phyloP scores from a whole-genome alignment of 2,797 vertebrate species.

The Enteromius anoplus region DNA sequence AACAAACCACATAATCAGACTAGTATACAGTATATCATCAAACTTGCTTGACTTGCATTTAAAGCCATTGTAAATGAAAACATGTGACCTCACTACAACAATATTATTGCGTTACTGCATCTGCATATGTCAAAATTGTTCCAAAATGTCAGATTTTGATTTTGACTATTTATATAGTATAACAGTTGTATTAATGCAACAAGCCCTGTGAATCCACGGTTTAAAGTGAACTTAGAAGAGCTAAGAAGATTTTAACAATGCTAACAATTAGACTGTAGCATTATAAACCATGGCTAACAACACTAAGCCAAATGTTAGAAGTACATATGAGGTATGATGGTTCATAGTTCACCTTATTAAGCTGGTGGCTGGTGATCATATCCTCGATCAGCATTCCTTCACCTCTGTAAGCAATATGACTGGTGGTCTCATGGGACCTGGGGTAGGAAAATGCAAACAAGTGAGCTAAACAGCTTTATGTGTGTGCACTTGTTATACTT shows the following conservation, averaged over 20 bases:
- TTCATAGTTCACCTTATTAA: conserved; percentile 65
- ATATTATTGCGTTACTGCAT: background rate
- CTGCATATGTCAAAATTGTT: background rate
- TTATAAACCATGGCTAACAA: background rate
- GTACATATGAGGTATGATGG: background rate
- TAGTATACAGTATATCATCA: background rate
- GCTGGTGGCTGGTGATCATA: conserved; percentile 87
- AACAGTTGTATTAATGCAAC: background rate
- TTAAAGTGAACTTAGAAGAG: background rate
- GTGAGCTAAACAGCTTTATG: conserved; percentile 1
- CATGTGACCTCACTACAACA: background rate
- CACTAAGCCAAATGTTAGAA: background rate
- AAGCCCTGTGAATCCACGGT: background rate
- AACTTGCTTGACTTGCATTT: background rate
- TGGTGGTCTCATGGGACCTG: conserved; percentile 86
- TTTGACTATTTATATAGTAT: background rate
- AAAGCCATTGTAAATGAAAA: background rate
- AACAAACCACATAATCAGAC: conserved; percentile 33
- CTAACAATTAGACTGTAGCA: background rate
- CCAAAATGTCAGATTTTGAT: background rate
- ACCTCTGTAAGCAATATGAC: conserved; percentile 86
- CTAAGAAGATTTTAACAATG: background rate
- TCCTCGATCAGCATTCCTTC: conserved; percentile 93
- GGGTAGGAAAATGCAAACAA: conserved; percentile 62
- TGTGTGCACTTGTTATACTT: background rate